These are phyloP conservation scores for Drosophila oshimai DNA, from an alignment of 1,140 invertebrate genomes.

Conservation along the genomic window DNA sequence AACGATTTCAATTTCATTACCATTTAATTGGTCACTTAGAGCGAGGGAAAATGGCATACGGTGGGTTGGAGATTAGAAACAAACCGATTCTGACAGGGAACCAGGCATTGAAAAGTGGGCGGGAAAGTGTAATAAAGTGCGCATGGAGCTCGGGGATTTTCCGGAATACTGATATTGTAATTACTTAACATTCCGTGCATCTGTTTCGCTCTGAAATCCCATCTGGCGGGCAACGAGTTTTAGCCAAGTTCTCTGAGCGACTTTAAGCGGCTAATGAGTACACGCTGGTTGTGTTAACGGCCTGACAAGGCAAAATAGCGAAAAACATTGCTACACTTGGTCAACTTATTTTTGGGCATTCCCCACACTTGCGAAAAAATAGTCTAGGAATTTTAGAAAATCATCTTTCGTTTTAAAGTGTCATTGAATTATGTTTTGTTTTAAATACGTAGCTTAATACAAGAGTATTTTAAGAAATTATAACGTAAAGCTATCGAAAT, in stretches of 20 bases:
- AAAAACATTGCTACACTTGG: slow-evolving; percentile 29
- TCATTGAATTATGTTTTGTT: not conserved
- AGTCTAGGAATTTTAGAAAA: not conserved
- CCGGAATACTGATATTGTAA: not conserved
- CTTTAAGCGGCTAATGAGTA: slow-evolving; percentile 29
- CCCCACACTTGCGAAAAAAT: slow-evolving; percentile 1
- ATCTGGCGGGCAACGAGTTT: slow-evolving; percentile 1
- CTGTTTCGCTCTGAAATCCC: slow-evolving; percentile 12
- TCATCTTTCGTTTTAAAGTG: not conserved
- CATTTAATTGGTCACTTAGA: slow-evolving; percentile 36
- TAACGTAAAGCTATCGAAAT: too few relatives aligned
- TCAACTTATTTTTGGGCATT: slow-evolving; percentile 37
- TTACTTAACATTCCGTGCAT: slow-evolving; percentile 8
- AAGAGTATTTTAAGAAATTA: too few relatives aligned
- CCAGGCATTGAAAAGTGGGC: not conserved
- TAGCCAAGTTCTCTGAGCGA: slow-evolving; percentile 18
- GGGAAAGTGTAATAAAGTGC: slow-evolving; percentile 8
- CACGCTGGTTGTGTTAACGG: slow-evolving; percentile 17
- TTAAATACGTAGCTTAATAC: too few relatives aligned
- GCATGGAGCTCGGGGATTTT: not conserved
- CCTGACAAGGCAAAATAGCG: slow-evolving; percentile 29
- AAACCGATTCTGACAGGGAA: not conserved
- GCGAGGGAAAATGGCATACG: slow-evolving; percentile 13
- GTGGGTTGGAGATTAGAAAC: slow-evolving; percentile 11
- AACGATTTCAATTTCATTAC: slow-evolving; percentile 54